A percentile compares a stretch with the other conserved stretches of the same genome.
Conservation (phyloP, 1,140 invertebrate genomes). For the Teleogryllus occipitalis region DNA sequence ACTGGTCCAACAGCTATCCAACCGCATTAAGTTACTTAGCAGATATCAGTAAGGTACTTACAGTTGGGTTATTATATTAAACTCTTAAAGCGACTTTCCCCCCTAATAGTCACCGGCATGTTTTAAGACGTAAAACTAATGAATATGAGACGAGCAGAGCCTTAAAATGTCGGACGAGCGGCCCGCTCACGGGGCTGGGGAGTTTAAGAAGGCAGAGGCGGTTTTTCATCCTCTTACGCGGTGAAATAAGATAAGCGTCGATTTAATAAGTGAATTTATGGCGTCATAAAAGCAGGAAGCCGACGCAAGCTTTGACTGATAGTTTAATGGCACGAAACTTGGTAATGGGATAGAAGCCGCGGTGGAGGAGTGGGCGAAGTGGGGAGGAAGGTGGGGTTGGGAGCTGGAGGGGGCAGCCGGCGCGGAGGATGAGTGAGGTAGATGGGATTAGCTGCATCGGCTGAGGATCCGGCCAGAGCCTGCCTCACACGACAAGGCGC, state of each 20-base stretch:
- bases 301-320: not conserved
- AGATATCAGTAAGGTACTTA: not conserved
- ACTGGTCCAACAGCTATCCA: too few species aligned
- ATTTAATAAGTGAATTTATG: slow-evolving; percentile 6
- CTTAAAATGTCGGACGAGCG: not conserved
- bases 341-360: not conserved
- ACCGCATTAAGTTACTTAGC: not conserved
- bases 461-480: not conserved
- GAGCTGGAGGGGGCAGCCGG: not conserved
- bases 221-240: slow-evolving; percentile 3
- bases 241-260: not conserved
- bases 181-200: too few species aligned
- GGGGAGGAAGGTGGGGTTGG: too few species aligned
- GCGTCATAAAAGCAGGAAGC: not conserved
- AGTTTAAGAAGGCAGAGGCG: not conserved
- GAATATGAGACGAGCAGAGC: not conserved
- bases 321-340: slow-evolving; percentile 4
- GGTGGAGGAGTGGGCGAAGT: not conserved
- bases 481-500: too few species aligned
- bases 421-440: not conserved
- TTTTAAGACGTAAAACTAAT: not conserved
- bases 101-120: not conserved
- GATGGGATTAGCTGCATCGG: not conserved
- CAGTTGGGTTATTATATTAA: not conserved
- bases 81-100: not conserved